A percentile compares a stretch with the other conserved stretches of the same genome.
These are phyloP conservation scores for Acrobeloides nanus DNA, from an alignment of 2,888 invertebrate species.

Conservation along the genomic window DNA sequence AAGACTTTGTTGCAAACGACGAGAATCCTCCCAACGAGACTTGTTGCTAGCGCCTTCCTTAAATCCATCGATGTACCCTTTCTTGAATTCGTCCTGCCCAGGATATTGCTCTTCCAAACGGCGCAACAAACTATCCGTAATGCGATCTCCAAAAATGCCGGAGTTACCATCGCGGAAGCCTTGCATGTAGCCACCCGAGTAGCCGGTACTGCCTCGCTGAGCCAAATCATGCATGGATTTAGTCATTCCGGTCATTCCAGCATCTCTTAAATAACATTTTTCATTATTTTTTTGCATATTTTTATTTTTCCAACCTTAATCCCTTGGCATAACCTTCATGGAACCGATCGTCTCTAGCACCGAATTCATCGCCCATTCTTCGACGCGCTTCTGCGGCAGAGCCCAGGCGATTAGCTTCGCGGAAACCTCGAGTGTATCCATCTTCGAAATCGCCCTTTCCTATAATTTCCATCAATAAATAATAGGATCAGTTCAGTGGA, in stretches of 20 bases:
- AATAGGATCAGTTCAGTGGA: too few relatives aligned
- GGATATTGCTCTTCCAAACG: conserved; percentile 53
- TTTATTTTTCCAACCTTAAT: conserved; percentile 6
- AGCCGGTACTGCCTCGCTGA: conserved; percentile 37
- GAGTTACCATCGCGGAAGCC: conserved; percentile 53
- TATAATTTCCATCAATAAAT: too few relatives aligned
- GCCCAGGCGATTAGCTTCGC: conserved; percentile 47
- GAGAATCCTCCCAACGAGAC: conserved; percentile 39
- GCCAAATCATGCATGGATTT: conserved; percentile 53
- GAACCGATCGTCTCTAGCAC: conserved; percentile 38
- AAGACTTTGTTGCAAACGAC: conserved; percentile 45
- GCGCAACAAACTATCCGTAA: conserved; percentile 48
- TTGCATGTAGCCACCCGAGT: conserved; percentile 54
- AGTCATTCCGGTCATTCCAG: conserved; percentile 51
- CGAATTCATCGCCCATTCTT: conserved; percentile 48
- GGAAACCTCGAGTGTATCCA: conserved; percentile 52
- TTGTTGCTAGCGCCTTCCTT: conserved; percentile 40
- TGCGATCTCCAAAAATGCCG: conserved; percentile 52
- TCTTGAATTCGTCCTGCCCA: conserved; percentile 53
- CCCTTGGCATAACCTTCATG: conserved; percentile 46
- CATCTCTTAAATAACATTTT: conserved; percentile 38
- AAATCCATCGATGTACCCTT: conserved; percentile 54
- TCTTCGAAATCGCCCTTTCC: conserved; percentile 50
- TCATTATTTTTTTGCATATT: background rate
- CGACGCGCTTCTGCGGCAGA: conserved; percentile 36